Evolutionary conservation across 2,113 vertebrate species (phyloP), one percentile per base, ranked within the genome.

Genomic region (Hymenochirus boettgeri): DNA sequence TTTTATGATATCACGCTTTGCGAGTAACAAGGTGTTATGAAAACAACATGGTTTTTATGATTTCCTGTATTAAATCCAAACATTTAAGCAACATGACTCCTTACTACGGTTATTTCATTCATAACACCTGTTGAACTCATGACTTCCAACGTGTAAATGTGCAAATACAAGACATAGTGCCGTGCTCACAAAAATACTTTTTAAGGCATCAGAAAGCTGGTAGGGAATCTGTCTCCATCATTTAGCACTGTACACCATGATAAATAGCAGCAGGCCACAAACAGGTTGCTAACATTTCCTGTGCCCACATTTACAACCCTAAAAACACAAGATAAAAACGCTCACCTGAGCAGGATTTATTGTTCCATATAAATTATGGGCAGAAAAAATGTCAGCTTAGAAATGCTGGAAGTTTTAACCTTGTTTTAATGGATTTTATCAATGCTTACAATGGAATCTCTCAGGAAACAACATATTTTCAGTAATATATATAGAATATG

Each of bases 41-140:
- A 69, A 69, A 69, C 65, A 69, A 69, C 56, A 53, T 69, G 65
- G 23, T 42, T 69, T 69, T 69, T 69, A 69, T 53, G 65, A 69
- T 53, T 69, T 69, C 65, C 65, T 69, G 65, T 57, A 69, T 69
- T 69, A 69, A 69, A 69, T 53, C 65, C 65, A 69, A 69, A 69
- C 65, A 69, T 69, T 69, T 69, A 69, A 69, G 65, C 65, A 69
- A 69, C 65, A 53, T 51, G 65, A 69, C 56, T 69, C 65, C 59
- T 69, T 69, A 53, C 65, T 60, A 60, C 51, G 65, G 65, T 69
- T 69, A 69, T 69, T 69, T 69, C 65, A 69, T 69, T 69, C 65
- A 69, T 69, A 69, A 69, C 65, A 69, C 65, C 65, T 69, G 65
- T 69, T 69, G 65, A 69, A 69, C 65, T 69, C 65, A 69, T 69